Conservation (phyloP, 2,113 vertebrate species). For the Vireo altiloquus region DNA sequence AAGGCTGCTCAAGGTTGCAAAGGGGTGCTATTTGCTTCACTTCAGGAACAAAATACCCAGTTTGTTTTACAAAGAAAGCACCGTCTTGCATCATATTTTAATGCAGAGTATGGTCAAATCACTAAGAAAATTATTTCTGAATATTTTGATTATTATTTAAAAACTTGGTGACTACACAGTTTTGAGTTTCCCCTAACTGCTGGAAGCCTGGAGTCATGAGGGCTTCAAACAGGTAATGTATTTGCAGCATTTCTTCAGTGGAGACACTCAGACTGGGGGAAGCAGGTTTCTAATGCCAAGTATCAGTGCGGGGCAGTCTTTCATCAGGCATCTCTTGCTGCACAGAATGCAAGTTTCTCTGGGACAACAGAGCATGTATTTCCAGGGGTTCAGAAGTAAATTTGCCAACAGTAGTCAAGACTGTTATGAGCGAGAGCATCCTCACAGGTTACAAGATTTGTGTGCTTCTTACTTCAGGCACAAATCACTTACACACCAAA, state of each 20-base stretch:
- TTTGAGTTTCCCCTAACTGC: not conserved
- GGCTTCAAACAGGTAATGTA: not conserved
- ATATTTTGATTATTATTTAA: not conserved
- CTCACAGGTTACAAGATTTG: not conserved
- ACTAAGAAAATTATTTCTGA: not conserved
- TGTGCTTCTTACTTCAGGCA: not conserved
- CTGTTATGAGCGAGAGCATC: fast-evolving
- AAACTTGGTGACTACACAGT: not conserved
- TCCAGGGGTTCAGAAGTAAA: not conserved
- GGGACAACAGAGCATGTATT: not conserved
- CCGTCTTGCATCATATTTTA: not conserved
- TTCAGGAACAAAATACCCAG: not conserved
- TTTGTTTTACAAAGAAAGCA: not conserved
- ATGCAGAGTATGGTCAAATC: not conserved
- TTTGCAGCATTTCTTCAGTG: not conserved
- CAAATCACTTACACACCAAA: fast-evolving
- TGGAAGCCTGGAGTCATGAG: not conserved
- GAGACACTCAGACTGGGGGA: not conserved
- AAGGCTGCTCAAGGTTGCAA: not conserved
- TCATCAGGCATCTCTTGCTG: not conserved
- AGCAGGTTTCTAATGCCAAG: not conserved
- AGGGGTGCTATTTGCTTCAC: not conserved
- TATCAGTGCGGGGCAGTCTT: not conserved
- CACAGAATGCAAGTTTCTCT: not conserved
- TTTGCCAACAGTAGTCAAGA: not conserved